Percentiles rank a stretch among this genome's conserved stretches.
Evolutionary conservation across 2,888 invertebrate species (phyloP).

Genomic region (Mythimna vitellina): DNA sequence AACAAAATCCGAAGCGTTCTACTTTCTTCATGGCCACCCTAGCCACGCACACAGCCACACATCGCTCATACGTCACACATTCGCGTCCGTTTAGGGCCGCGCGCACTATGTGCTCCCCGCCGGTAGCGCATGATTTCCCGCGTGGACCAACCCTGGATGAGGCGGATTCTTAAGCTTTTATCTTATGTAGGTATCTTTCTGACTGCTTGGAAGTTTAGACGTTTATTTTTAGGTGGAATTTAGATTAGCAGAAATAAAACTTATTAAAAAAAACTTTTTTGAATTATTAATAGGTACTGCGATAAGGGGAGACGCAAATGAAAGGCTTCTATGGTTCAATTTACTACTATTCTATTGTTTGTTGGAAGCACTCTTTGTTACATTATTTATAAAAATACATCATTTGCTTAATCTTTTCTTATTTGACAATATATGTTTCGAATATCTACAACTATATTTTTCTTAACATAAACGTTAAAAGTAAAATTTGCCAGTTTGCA

Average conservation of each 20-base stretch:
- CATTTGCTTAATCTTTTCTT: too few relatives aligned
- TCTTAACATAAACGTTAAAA: too few relatives aligned
- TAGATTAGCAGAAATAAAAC: background rate
- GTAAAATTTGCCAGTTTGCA: too few relatives aligned
- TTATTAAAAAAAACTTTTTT: too few relatives aligned
- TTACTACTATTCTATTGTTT: too few relatives aligned
- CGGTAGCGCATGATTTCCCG: slow-evolving; percentile 81
- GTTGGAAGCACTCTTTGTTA: too few relatives aligned
- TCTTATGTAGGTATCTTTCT: slow-evolving; percentile 57
- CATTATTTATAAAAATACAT: too few relatives aligned
- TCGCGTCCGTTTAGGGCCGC: slow-evolving; percentile 71
- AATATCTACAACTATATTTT: too few relatives aligned
- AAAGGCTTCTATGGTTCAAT: too few relatives aligned
- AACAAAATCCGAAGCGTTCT: background rate
- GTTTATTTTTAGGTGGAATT: slow-evolving; percentile 17
- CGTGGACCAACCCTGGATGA: slow-evolving; percentile 77
- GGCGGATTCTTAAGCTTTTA: slow-evolving; percentile 70
- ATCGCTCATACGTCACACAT: slow-evolving; percentile 38
- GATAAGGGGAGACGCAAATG: too few relatives aligned
- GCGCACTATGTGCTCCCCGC: slow-evolving; percentile 71
- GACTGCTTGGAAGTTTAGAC: slow-evolving; percentile 28
- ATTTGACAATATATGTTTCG: too few relatives aligned
- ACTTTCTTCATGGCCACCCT: slow-evolving; percentile 45
- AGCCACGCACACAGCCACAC: slow-evolving; percentile 65
- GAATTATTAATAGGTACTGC: too few relatives aligned